These are phyloP conservation scores for Ciconia maguari DNA, from an alignment of 2,113 vertebrate genomes.

Conservation along the genomic window DNA sequence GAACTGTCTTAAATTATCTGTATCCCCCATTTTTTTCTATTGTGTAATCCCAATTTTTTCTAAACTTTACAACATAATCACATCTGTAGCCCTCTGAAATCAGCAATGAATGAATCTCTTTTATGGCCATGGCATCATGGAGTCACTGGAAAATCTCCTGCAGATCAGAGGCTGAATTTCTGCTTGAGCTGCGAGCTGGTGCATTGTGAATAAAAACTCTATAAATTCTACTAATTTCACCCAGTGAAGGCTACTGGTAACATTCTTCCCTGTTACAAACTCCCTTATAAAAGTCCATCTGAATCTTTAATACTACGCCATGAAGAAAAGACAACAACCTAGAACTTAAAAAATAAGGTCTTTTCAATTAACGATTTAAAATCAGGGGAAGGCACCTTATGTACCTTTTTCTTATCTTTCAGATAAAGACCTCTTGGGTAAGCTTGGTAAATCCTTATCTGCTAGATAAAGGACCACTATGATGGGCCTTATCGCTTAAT, in stretches of 20 bases:
- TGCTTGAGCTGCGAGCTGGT: neutral
- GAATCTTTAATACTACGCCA: slow-evolving; percentile 16
- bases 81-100: neutral
- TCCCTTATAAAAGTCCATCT: neutral
- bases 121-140: neutral
- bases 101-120: neutral
- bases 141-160: neutral
- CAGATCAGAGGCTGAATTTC: neutral
- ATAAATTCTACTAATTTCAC: neutral
- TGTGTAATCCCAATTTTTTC: neutral
- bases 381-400: slow-evolving; percentile 50
- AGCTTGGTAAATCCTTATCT: slow-evolving; percentile 71
- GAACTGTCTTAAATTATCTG: neutral
- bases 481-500: slow-evolving; percentile 74
- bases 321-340: slow-evolving; percentile 34
- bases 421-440: slow-evolving; percentile 68
- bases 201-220: neutral
- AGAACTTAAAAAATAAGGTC: slow-evolving; percentile 48
- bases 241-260: neutral
- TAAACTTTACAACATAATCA: neutral
- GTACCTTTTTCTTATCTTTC: slow-evolving; percentile 66
- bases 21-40: neutral
- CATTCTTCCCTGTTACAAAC: neutral
- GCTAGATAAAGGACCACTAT: slow-evolving; percentile 56
- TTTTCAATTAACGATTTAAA: slow-evolving; percentile 67